These are phyloP conservation scores for Strigops habroptila DNA, from an alignment of 2,113 vertebrate species.

Conservation along the genomic window DNA sequence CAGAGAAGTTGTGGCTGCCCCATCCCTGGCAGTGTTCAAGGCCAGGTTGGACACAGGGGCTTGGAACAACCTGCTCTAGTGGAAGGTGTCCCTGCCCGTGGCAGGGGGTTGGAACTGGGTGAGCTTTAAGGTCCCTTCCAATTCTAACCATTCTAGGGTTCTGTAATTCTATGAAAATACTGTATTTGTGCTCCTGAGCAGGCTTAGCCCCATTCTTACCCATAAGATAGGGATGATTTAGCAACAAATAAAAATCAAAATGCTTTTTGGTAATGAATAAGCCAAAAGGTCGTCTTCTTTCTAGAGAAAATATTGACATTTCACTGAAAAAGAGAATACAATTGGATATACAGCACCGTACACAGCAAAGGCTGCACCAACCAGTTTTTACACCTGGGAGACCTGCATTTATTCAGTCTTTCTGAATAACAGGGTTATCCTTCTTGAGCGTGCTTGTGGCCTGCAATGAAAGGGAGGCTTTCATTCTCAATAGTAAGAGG, in stretches of 20 bases:
- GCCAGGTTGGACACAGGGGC: not conserved
- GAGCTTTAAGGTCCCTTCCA: not conserved
- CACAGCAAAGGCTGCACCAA: not conserved
- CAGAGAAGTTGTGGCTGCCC: not conserved
- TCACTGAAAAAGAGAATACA: not conserved
- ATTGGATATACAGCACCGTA: fast-evolving
- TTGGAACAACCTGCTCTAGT: not conserved
- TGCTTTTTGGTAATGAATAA: not conserved
- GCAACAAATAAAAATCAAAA: not conserved
- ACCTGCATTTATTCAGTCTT: not conserved
- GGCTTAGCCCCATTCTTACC: not conserved
- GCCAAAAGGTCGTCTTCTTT: not conserved
- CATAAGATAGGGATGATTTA: not conserved
- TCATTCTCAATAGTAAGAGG: not conserved
- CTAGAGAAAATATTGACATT: not conserved
- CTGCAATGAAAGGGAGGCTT: not conserved
- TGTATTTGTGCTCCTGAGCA: fast-evolving
- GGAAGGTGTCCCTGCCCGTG: not conserved
- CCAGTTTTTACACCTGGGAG: not conserved
- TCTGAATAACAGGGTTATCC: conserved; percentile 17
- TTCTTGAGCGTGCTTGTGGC: not conserved
- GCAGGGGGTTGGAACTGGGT: not conserved
- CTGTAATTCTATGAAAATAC: not conserved
- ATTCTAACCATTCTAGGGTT: not conserved
- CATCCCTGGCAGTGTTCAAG: not conserved